Conservation (phyloP, 1,140 invertebrate genomes). For the Cydia fagiglandana region DNA sequence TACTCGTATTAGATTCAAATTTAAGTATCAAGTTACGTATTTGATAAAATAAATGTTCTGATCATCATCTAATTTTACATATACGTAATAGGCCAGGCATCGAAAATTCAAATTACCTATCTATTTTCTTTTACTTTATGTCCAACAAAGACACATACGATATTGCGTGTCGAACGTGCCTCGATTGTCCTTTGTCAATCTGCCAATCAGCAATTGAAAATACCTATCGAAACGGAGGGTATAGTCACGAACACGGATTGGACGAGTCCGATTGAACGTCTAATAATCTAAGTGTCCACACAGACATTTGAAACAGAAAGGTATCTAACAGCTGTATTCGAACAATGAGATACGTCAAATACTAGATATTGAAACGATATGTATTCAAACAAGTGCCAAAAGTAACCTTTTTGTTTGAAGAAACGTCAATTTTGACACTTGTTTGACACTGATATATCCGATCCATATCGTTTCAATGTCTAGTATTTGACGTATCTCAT, state of each 20-base stretch:
- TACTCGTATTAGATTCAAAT: neutral
- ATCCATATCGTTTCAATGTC: too few relatives aligned
- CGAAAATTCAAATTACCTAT: neutral
- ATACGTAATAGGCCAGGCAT: neutral
- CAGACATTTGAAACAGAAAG: neutral
- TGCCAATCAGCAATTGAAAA: constrained; percentile 13
- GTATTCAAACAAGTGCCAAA: too few relatives aligned
- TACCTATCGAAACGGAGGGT: neutral
- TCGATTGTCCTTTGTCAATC: constrained; percentile 8
- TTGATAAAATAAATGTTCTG: neutral
- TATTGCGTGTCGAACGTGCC: constrained; percentile 12
- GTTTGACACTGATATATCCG: too few relatives aligned
- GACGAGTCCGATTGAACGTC: neutral
- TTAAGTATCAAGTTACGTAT: neutral
- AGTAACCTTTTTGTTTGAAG: too few relatives aligned
- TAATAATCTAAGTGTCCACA: neutral
- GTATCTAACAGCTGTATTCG: too few relatives aligned
- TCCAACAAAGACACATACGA: neutral
- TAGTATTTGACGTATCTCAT: too few relatives aligned
- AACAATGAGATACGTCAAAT: too few relatives aligned
- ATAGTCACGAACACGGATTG: constrained; percentile 13
- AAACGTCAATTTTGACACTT: too few relatives aligned
- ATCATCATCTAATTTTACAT: neutral
- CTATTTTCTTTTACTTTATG: neutral
- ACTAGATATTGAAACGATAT: too few relatives aligned